A percentile compares a stretch with the other conserved stretches of the same genome.
Evolutionary conservation across 2,888 invertebrate species (phyloP).

Genomic region (Myopa testacea): DNA sequence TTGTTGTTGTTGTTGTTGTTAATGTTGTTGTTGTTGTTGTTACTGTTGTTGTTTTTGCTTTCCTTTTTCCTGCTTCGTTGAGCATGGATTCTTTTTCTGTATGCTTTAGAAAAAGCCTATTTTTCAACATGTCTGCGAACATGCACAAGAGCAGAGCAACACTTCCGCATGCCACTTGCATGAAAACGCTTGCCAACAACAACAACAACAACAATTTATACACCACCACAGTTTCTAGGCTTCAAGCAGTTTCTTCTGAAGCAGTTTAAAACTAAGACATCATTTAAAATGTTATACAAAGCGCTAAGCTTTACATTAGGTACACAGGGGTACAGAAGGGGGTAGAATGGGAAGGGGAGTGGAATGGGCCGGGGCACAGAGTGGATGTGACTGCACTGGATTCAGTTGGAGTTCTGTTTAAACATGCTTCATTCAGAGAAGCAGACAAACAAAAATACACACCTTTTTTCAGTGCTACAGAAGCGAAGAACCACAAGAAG

Average conservation of each 20-base stretch:
- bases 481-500: too few species aligned
- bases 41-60: not conserved
- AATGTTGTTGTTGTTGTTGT: too few species aligned
- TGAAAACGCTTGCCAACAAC: constrained; percentile 9
- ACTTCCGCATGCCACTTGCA: constrained; percentile 32
- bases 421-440: constrained; percentile 6
- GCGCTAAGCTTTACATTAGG: not conserved
- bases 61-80: constrained; percentile 4
- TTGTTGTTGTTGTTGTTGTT: not conserved
- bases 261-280: constrained; percentile 28
- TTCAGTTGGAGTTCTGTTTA: constrained; percentile 22
- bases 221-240: not conserved
- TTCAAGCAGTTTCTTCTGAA: not conserved
- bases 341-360: too few species aligned
- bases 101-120: constrained; percentile 15
- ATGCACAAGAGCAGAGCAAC: constrained; percentile 34
- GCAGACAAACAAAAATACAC: too few species aligned
- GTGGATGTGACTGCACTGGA: constrained; percentile 15
- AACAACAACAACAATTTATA: constrained; percentile 8
- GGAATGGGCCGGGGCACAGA: not conserved
- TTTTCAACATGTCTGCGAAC: constrained; percentile 34
- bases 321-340: not conserved
- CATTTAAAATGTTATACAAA: constrained; percentile 27
- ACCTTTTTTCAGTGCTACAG: too few species aligned
- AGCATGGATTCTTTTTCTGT: not conserved